Base-by-base conservation (phyloP, 2,888 invertebrate species). In the Xestia c-nigrum region DNA sequence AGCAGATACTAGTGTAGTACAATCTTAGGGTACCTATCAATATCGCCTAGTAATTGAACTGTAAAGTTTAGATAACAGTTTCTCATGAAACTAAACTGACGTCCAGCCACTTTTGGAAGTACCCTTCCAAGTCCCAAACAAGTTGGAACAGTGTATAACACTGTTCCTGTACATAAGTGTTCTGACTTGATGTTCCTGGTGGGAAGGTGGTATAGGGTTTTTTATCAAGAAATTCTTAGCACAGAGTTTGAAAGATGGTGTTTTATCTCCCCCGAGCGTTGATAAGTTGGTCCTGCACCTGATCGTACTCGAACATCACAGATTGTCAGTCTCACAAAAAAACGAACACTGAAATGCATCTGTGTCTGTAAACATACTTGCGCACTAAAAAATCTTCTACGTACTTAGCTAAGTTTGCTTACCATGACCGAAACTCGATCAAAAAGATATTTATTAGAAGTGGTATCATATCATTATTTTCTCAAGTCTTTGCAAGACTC, bases 31-130 rank as follows among this genome's bases (percentile, higher is more conserved):
- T 47, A 21, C 24, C 64, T 57, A 55, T 64, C 75, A 14, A 75
- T 65, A 47, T 65, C 21, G 19, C 24, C 14, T 47, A 6, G 21
- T 47, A 19, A 76, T 75, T 65, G 16, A 21, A 16, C 65, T 65
- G 47, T 38, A 65, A 65, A 75, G 75, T 75, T 76, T 50, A 65
- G 76, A 76, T 76, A 65, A 31, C 65, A 65, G 31, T 75, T 40
- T 31, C 40, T 14, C 19, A n/a, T 19, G 21, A 16, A 75, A 31
- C 64, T 76, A 47, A 47, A n/a, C 1, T 75, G 24, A 57, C 24
- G 16, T 64, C 12, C 14, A 74, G 38, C 24, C 38, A 21, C 1
- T 64, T 74, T 55, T n/a, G 21, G 16, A 2, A 16, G 16, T 12
- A 16, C 43, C 31, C 61, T n/a, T 14, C 3, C 4, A 5, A 31